These are phyloP conservation scores for Paelopatides confundens DNA, from an alignment of 53 echinoderm and acorn worm genomes.

Conservation along the genomic window DNA sequence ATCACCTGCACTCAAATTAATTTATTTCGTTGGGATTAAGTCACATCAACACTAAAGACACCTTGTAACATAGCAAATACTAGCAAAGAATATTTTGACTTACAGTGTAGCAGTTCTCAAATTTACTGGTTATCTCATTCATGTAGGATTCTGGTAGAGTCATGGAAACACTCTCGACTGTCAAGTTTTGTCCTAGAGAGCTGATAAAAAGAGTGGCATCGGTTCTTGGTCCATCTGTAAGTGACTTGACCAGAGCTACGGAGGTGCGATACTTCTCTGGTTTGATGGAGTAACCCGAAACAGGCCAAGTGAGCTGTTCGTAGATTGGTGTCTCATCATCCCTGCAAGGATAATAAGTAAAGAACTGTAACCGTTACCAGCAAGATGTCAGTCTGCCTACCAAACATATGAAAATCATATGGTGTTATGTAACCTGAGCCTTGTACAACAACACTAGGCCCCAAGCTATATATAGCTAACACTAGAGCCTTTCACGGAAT, in stretches of 20 bases:
- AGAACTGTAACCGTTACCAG: too few relatives aligned
- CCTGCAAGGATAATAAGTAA: constrained; percentile 50
- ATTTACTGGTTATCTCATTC: constrained; percentile 65
- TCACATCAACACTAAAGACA: too few relatives aligned
- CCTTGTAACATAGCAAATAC: too few relatives aligned
- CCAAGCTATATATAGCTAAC: too few relatives aligned
- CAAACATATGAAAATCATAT: too few relatives aligned
- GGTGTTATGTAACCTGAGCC: too few relatives aligned
- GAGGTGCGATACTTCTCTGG: constrained; percentile 80
- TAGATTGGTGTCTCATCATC: constrained; percentile 92
- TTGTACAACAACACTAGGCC: too few relatives aligned
- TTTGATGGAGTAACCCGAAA: constrained; percentile 77
- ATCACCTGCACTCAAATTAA: too few relatives aligned
- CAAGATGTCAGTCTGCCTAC: too few relatives aligned
- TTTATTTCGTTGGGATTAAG: too few relatives aligned
- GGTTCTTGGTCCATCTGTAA: neutral
- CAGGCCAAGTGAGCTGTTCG: constrained; percentile 83
- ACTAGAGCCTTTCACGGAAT: too few relatives aligned
- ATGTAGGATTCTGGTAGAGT: constrained; percentile 7
- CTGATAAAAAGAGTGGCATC: constrained; percentile 57
- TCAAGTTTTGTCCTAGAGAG: constrained; percentile 77
- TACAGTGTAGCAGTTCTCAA: constrained; percentile 76
- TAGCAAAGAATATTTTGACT: constrained; percentile 7
- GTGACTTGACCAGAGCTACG: constrained; percentile 21
- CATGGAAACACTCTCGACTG: constrained; percentile 53